phyloP scores from a whole-genome alignment of 2,888 invertebrate genomes.

The Lacanobia wlatinum region DNA sequence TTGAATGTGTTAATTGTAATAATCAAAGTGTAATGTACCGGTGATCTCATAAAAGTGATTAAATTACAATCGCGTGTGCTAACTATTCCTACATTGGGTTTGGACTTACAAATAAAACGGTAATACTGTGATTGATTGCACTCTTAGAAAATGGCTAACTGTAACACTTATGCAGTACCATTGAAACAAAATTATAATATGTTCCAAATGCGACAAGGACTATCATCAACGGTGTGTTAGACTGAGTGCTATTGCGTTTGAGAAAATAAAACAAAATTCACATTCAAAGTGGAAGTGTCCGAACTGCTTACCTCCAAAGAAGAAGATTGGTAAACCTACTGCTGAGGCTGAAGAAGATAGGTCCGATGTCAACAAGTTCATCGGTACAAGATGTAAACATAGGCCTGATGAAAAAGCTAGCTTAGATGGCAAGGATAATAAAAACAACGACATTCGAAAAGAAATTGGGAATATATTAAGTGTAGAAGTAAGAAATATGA shows the following conservation, averaged over 20 bases:
- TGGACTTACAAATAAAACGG: background rate
- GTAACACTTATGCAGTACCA: background rate
- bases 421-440: background rate
- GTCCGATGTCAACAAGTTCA: background rate
- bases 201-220: background rate
- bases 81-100: background rate
- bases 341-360: background rate
- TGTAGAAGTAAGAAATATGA: background rate
- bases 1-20: background rate
- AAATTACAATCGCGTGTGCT: too few species aligned
- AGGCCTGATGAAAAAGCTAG: background rate
- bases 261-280: background rate
- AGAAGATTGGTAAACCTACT: background rate
- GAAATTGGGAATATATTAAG: background rate
- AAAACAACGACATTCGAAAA: background rate
- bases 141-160: background rate
- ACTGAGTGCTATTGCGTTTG: background rate
- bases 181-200: background rate
- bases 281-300: conserved; percentile 1
- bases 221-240: background rate
- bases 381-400: background rate
- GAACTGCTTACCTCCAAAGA: background rate
- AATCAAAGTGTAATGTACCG: background rate
- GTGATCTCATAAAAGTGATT: background rate
- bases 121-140: background rate